Evolutionary conservation across 2,888 invertebrate genomes (phyloP), one percentile per base, ranked within the genome.

Genomic region (Caenorhabditis imperialis): DNA sequence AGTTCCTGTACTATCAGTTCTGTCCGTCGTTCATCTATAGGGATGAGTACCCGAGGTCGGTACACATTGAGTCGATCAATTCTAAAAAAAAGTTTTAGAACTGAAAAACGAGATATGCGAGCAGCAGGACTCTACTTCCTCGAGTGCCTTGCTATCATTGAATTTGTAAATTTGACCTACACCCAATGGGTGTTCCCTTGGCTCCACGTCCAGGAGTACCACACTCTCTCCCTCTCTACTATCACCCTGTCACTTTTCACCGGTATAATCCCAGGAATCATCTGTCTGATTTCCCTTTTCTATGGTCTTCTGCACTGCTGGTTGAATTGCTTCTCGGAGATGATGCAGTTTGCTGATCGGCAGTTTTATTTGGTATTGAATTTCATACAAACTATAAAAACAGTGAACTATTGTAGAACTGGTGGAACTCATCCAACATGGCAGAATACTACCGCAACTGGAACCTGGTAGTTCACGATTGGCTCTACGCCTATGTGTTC

Each of bases 391-490:
- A n/a, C n/a, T n/a, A n/a, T n/a, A n/a, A n/a, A n/a, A n/a, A n/a
- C n/a, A n/a, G n/a, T n/a, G n/a, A n/a, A n/a, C n/a, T n/a, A n/a
- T n/a, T 79, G 12, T 35, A 95, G 92, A 94, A 94, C 86, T 97
- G 96, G 96, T 97, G 96, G 97, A 95, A 94, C 58, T 92, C 93
- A 2, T 92, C 92, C 0, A 92, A 92, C n/a, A 95, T 92, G 89
- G 92, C 92, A 0, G 91, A 90, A 14, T 97, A 93, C 89, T 96
- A 94, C 89, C 92, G 95, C 2, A 93, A 93, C 4, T 97, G 97
- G 97, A 98, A 98, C 89, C 92, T 94, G 16, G 93, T 96, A 0
- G 95, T 97, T 0, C 94, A 96, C 88, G 94, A 95, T 81, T 98
- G 96, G 96, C 91, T 97, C 0, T 93, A 94, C 84, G 92, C 92